These are phyloP conservation scores for Pipra filicauda DNA, from an alignment of 2,113 vertebrate genomes.

Conservation along the genomic window DNA sequence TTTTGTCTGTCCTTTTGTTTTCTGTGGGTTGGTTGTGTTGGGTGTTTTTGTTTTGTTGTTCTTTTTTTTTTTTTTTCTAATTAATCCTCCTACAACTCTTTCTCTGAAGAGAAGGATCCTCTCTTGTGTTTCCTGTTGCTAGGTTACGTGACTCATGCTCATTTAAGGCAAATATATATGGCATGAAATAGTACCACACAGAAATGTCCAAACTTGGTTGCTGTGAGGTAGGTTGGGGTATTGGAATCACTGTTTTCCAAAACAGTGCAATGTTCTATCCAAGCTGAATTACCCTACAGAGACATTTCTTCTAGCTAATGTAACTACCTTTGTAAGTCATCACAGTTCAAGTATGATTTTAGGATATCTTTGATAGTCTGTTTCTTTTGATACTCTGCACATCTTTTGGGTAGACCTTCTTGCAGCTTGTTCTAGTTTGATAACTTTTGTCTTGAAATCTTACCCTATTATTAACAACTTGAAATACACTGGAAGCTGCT, in stretches of 20 bases:
- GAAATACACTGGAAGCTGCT: neutral
- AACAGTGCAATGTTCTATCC: neutral
- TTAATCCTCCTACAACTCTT: neutral
- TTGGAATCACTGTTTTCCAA: neutral
- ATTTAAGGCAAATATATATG: neutral
- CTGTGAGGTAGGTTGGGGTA: neutral
- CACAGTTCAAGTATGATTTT: neutral
- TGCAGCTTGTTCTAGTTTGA: neutral
- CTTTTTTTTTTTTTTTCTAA: neutral
- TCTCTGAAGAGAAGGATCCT: neutral
- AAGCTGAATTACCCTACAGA: neutral
- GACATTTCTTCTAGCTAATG: neutral
- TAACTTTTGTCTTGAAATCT: neutral
- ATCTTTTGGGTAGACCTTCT: neutral
- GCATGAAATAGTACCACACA: neutral
- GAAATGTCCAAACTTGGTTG: neutral
- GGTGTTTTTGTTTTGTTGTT: neutral
- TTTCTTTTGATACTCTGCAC: neutral
- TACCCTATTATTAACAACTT: neutral
- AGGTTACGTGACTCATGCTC: neutral
- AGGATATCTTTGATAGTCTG: neutral
- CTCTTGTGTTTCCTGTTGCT: neutral
- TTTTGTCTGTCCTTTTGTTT: neutral
- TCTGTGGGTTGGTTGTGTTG: neutral
- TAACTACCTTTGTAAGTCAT: neutral